Base-by-base conservation (phyloP, 2,888 invertebrate species). In the Temnothorax ravouxi region DNA sequence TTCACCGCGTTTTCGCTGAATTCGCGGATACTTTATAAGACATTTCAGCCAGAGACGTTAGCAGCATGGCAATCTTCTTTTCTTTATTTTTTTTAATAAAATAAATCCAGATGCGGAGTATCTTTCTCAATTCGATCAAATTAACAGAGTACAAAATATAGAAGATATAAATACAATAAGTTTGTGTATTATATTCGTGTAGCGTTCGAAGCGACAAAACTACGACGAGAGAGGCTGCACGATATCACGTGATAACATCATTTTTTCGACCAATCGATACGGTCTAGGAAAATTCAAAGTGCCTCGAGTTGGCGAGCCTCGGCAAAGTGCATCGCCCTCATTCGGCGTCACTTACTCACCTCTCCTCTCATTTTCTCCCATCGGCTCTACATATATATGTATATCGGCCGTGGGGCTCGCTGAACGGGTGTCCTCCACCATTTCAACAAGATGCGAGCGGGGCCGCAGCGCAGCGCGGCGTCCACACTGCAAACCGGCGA, bases 401-500 rank as follows among this genome's bases (percentile, higher is more conserved):
- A 72, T 69, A 47, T 79, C 71, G 74, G 61, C 69, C 82, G 62
- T 47, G 59, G 59, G 64, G 72, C 66, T 82, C 25, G 69, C 59
- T 75, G 72, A 84, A 80, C 88, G 85, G 76, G 87, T 88, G 87
- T 76, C 88, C 89, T 89, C 89, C 87, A 81, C 75, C 86, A 86
- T 89, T 84, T 76, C 69, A 56, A 66, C 75, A 44, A 82, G 74
- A 88, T 84, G 88, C 85, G 83, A 83, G 86, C 85, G 79, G 89
- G 81, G 83, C 84, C 61, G 56, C 62, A 38, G 50, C 50, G 50
- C 15, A 25, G 50, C 15, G 41, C 47, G 67, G 69, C 72, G 76
- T 85, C 87, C 87, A 77, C 83, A 88, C 86, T 79, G 86, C 80
- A 80, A 86, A 89, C 92, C 91, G 91, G 90, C 92, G 93, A 94